A percentile compares a stretch with the other conserved stretches of the same genome.
phyloP scores from a whole-genome alignment of 2,113 vertebrate genomes.

The Silurus glanis region DNA sequence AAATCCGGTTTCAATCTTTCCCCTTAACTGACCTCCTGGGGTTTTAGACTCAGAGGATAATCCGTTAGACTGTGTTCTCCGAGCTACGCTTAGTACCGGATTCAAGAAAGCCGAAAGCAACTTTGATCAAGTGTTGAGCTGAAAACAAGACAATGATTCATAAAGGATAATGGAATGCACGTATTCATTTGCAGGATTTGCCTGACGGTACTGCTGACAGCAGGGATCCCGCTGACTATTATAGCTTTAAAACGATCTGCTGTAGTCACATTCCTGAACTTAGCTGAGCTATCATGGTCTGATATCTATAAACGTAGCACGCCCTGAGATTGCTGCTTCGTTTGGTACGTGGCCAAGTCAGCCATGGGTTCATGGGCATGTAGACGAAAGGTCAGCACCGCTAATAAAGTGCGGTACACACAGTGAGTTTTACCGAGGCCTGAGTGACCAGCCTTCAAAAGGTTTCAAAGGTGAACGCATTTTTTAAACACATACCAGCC shows the following conservation, averaged over 20 bases:
- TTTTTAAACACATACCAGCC: not conserved
- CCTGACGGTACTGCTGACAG: not conserved
- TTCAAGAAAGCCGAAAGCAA: not conserved
- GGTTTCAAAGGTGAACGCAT: not conserved
- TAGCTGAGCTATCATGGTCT: not conserved
- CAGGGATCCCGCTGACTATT: not conserved
- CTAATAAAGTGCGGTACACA: conserved; percentile 24
- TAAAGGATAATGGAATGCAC: not conserved
- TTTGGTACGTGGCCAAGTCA: conserved; percentile 26
- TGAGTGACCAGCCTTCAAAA: not conserved
- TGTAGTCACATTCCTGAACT: conserved; percentile 19
- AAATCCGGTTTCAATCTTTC: not conserved
- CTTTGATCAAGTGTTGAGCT: not conserved
- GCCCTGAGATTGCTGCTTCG: not conserved
- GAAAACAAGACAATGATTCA: conserved; percentile 3
- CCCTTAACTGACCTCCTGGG: not conserved
- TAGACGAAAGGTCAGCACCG: conserved; percentile 27
- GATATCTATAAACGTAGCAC: conserved; percentile 22
- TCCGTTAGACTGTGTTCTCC: not conserved
- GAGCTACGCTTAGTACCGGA: not conserved
- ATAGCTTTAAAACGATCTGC: not conserved
- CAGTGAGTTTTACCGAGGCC: too few species aligned
- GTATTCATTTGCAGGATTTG: not conserved
- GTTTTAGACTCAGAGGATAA: not conserved
- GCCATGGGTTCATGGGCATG: not conserved